Percentiles rank a stretch among this genome's conserved stretches.
These are phyloP conservation scores for Chrysochloris asiatica DNA, from an alignment of 2,113 vertebrate species.

Conservation along the genomic window DNA sequence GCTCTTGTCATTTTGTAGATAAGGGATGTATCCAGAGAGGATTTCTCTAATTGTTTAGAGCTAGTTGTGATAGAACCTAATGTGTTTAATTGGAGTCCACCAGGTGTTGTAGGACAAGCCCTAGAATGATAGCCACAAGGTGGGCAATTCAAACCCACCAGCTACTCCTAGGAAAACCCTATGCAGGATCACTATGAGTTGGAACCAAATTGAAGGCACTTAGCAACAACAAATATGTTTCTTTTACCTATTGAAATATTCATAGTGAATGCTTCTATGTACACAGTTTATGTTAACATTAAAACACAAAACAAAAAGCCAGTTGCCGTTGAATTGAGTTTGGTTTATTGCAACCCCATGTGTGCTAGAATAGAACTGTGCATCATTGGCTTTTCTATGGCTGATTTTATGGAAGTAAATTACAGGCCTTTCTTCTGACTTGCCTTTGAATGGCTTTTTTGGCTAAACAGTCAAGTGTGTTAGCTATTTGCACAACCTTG, in stretches of 20 bases:
- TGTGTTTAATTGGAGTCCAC: slow-evolving; percentile 49
- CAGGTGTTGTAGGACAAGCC: too few relatives aligned
- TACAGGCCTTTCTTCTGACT: neutral
- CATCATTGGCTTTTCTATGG: neutral
- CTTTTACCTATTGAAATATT: slow-evolving; percentile 32
- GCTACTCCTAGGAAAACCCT: too few relatives aligned
- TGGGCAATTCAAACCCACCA: too few relatives aligned
- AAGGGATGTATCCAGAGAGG: neutral
- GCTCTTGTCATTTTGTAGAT: too few relatives aligned
- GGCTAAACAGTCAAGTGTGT: neutral
- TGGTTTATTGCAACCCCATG: neutral
- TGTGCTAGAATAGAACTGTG: neutral
- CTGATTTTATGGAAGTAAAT: too few relatives aligned
- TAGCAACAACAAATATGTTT: too few relatives aligned
- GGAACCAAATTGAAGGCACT: too few relatives aligned
- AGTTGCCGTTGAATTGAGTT: neutral
- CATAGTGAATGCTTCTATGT: neutral
- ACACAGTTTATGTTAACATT: slow-evolving; percentile 3
- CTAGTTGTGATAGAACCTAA: slow-evolving; percentile 8
- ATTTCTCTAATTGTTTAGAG: slow-evolving; percentile 20
- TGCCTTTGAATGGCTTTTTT: neutral
- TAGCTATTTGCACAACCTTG: too few relatives aligned
- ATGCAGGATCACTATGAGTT: too few relatives aligned
- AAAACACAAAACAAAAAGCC: neutral
- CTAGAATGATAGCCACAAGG: too few relatives aligned